Evolutionary conservation across 2,113 vertebrate species (phyloP).

Genomic region (Motacilla alba): DNA sequence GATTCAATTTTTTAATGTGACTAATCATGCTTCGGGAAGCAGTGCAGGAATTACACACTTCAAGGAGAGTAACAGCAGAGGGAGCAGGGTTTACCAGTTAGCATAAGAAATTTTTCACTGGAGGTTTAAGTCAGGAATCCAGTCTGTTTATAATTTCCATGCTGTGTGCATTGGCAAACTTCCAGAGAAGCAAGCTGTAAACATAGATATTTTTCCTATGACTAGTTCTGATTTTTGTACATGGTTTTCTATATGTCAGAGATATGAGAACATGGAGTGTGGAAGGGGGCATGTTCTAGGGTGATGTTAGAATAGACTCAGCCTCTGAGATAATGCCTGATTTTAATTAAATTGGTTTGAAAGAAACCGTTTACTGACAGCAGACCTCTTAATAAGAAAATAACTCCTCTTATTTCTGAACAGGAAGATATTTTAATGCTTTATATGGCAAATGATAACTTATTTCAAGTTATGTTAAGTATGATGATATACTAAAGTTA

Average conservation of each 20-base stretch:
- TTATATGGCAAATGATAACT: neutral
- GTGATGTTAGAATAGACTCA: neutral
- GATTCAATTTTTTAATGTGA: neutral
- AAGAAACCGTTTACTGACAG: neutral
- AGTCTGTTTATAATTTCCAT: slow-evolving; percentile 35
- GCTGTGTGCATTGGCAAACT: neutral
- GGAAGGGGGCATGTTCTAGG: neutral
- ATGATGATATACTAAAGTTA: neutral
- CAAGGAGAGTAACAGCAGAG: slow-evolving; percentile 9
- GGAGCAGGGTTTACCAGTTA: neutral
- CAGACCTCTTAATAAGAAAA: neutral
- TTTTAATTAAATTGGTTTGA: neutral
- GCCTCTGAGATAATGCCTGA: neutral
- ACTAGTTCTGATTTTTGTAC: neutral
- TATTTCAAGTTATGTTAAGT: neutral
- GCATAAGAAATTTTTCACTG: neutral
- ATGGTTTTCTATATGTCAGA: neutral
- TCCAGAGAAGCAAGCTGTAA: slow-evolving; percentile 27
- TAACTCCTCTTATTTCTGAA: neutral
- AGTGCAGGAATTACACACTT: neutral
- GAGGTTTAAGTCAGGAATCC: neutral
- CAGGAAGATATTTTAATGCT: neutral
- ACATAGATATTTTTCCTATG: slow-evolving; percentile 39
- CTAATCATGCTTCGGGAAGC: neutral
- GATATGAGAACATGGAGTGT: neutral